These are phyloP conservation scores for Sebastes cheni DNA, from an alignment of 2,797 vertebrate species.

Conservation along the genomic window DNA sequence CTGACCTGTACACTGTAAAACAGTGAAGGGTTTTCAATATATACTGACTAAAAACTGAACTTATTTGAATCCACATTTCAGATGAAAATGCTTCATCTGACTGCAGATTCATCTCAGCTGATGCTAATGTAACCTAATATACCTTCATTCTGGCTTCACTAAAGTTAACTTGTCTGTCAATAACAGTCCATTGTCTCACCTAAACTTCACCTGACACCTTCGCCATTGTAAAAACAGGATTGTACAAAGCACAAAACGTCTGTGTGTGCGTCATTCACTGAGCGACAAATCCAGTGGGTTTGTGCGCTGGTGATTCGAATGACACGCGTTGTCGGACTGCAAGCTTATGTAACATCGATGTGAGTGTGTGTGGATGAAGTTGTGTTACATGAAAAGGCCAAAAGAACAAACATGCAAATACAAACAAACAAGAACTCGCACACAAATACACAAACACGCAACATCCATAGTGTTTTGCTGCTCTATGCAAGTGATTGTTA, in stretches of 20 bases:
- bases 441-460: slow-evolving; percentile 12
- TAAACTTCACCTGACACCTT: neutral
- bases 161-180: neutral
- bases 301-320: slow-evolving; percentile 56
- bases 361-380: neutral
- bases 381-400: slow-evolving; percentile 48
- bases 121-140: neutral
- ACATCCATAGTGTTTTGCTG: slow-evolving; percentile 22
- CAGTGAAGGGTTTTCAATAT: no score
- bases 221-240: neutral
- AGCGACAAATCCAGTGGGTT: slow-evolving; percentile 50
- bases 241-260: neutral
- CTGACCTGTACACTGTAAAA: no score
- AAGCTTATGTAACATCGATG: slow-evolving; percentile 61
- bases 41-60: no score
- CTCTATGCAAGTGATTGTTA: slow-evolving; percentile 35
- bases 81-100: neutral
- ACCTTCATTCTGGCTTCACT: neutral
- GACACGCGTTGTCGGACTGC: slow-evolving; percentile 52
- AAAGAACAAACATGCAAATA: slow-evolving; percentile 52
- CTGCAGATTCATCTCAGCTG: neutral
- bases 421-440: slow-evolving; percentile 23
- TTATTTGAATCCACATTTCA: no score
- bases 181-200: neutral
- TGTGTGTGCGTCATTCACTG: slow-evolving; percentile 30